Evolutionary conservation across 2,113 vertebrate genomes (phyloP).

Genomic region (Callipepla squamata): DNA sequence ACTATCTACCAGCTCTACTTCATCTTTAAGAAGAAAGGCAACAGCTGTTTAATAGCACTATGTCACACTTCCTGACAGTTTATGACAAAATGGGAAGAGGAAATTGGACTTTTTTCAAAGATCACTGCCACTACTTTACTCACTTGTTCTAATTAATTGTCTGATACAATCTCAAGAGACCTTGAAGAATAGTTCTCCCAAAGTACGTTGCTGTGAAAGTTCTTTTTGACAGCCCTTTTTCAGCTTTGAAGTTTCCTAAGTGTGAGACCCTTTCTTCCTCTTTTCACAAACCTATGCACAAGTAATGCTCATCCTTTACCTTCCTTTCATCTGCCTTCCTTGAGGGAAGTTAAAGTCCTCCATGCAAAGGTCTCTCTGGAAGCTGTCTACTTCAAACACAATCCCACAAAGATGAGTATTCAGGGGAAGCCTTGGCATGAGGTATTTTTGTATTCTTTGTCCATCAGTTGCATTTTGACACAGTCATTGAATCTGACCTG

Average conservation of each 20-base stretch:
- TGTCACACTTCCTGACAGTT: conserved; percentile 9
- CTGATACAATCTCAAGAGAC: neutral
- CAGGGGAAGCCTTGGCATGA: neutral
- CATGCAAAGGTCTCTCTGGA: neutral
- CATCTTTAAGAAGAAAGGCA: conserved; percentile 6
- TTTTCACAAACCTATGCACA: neutral
- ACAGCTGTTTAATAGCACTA: neutral
- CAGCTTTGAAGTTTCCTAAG: neutral
- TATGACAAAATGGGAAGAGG: conserved; percentile 29
- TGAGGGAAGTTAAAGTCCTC: neutral
- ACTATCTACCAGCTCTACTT: neutral
- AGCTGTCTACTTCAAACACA: neutral
- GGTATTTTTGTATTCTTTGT: neutral
- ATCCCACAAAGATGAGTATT: neutral
- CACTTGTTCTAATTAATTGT: conserved; percentile 8
- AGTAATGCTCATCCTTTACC: neutral
- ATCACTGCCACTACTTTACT: conserved; percentile 6
- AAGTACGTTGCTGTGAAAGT: neutral
- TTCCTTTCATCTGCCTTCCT: neutral
- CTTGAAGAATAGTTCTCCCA: neutral
- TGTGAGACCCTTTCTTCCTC: neutral
- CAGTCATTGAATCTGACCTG: neutral
- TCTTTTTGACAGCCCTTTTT: neutral
- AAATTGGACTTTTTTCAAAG: conserved; percentile 9
- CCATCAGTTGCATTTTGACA: neutral